phyloP scores from a whole-genome alignment of 2,888 invertebrate genomes.

The Aphelenchoides bicaudatus region DNA sequence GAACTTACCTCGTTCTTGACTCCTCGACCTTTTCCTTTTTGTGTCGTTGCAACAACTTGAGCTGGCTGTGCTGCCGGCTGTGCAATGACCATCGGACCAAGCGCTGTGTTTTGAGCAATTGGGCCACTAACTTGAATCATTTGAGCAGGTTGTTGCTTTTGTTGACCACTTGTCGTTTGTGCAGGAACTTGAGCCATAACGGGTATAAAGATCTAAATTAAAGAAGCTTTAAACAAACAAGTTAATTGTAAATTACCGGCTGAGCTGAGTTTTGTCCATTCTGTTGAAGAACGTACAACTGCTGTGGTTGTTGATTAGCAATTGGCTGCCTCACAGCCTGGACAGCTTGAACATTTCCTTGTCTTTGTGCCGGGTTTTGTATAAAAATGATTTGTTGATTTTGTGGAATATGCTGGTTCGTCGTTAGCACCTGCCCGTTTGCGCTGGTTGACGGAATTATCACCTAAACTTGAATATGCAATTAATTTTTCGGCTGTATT shows the following conservation, averaged over 20 bases:
- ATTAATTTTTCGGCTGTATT: background rate
- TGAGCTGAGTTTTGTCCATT: constrained; percentile 8
- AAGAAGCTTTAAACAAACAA: background rate
- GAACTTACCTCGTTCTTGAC: constrained; percentile 6
- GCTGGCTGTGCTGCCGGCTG: constrained; percentile 3
- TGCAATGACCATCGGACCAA: constrained; percentile 9
- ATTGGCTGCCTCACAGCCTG: constrained; percentile 15
- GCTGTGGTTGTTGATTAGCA: background rate
- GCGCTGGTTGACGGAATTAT: constrained; percentile 17
- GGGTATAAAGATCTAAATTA: constrained; percentile 18
- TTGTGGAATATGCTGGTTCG: background rate
- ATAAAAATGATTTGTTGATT: constrained; percentile 26
- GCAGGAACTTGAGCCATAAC: background rate
- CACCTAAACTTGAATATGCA: constrained; percentile 14
- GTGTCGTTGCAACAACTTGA: constrained; percentile 6
- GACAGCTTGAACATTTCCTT: background rate
- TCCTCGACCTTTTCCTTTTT: background rate
- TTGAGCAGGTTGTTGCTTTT: constrained; percentile 11
- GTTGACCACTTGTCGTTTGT: background rate
- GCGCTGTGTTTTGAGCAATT: background rate
- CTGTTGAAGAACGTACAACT: constrained; percentile 8
- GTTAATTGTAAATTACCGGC: constrained; percentile 3
- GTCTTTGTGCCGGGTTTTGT: constrained; percentile 22
- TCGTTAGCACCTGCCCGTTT: constrained; percentile 6
- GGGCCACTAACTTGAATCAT: constrained; percentile 10